Conservation (phyloP, 2,113 vertebrate genomes). For the Indicator indicator region DNA sequence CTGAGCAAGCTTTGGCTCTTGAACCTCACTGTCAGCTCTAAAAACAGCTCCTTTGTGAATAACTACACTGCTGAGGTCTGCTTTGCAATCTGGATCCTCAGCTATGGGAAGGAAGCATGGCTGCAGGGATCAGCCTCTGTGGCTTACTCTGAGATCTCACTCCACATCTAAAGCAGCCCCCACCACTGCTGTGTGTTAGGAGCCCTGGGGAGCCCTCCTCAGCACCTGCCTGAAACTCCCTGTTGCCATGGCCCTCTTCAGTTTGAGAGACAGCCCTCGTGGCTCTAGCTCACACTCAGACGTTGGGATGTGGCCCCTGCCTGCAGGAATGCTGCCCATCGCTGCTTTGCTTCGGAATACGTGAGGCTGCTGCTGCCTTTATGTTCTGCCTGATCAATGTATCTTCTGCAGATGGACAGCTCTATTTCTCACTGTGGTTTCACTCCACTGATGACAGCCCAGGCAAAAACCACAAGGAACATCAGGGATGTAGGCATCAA, state of each 20-base stretch:
- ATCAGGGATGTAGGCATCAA: background rate
- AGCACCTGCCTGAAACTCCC: background rate
- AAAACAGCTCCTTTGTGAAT: background rate
- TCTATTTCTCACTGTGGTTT: background rate
- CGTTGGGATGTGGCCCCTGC: background rate
- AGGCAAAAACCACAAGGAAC: background rate
- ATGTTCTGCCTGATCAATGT: background rate
- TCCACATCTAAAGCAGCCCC: background rate
- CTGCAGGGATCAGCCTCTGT: background rate
- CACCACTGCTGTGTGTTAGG: background rate
- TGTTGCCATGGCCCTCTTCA: background rate
- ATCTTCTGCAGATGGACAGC: background rate
- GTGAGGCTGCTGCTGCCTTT: background rate
- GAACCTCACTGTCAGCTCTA: background rate
- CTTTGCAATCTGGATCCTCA: background rate
- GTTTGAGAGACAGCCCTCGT: background rate
- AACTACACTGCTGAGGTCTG: accelerated
- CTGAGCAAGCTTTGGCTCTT: background rate
- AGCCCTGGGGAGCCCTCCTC: background rate
- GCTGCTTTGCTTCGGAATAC: background rate
- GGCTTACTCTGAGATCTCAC: background rate
- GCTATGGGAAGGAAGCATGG: background rate
- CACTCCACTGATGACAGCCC: background rate
- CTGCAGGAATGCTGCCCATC: background rate
- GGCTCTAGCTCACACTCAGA: background rate